Evolutionary conservation across 2,113 vertebrate species (phyloP), one percentile per base, ranked within the genome.

Genomic region (Mesocricetus auratus): DNA sequence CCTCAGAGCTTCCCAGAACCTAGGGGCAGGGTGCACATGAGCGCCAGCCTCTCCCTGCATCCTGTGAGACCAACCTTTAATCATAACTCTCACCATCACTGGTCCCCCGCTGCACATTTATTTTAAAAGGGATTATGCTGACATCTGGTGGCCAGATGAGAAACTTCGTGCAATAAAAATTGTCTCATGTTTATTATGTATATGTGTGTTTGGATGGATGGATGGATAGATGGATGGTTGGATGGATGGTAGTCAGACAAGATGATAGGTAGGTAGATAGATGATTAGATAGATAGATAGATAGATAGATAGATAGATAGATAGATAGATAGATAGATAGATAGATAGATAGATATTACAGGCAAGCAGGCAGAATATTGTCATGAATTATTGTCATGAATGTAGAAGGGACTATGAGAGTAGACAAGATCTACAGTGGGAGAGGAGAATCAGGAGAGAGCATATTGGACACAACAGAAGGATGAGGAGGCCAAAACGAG

Each of bases 91-190:
- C 21, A 1, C 74, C 15, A 42, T 10, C 8, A 36, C 10, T 7
- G 9, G 3, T 1, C 1, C 66, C 66, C 3, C 4, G 0, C 29
- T 0, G n/a, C 83, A 75, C 66, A 26, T 95, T 96, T 96, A 90
- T 96, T 96, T 98, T 97, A 82, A 64, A 93, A 98, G 98, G 98
- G 96, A 93, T 96, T 98, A 95, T 97, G 87, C 97, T 98, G 98
- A 98, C 99, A 98, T 98, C 99, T 99, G 98, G 98, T 98, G 99
- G 98, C 96, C 6, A 7, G 1, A 2, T 0, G 26, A 94, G 96
- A 97, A 95, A 97, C 26, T 6, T 94, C 96, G 93, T 4, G 3
- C 24, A 4, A 6, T 45, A 78, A 73, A 87, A 95, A 60, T 2
- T 0, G 79, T 64, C 42, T 47, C 42, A 66, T 50, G 7, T 66